Conservation (phyloP, 1,140 invertebrate genomes). For the Spodoptera litura region DNA sequence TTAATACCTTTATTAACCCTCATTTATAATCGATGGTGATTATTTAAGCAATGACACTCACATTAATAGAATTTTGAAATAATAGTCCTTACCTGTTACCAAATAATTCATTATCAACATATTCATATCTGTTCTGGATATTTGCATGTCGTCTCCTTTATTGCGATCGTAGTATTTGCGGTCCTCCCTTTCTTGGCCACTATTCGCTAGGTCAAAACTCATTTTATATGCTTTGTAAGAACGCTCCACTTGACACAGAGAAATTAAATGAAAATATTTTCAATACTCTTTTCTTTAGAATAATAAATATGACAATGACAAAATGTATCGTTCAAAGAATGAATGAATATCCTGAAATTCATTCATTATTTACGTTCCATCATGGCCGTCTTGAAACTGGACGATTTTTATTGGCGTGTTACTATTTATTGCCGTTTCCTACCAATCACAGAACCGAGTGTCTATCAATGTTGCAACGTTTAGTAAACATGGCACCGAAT, state of each 20-base stretch:
- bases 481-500: too few species aligned
- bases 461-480: too few species aligned
- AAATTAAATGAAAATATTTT: conserved; percentile 52
- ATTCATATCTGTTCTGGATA: conserved; percentile 97
- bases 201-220: conserved; percentile 75
- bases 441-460: too few species aligned
- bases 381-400: too few species aligned
- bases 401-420: too few species aligned
- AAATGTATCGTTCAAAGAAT: conserved; percentile 34
- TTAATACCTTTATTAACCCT: background rate
- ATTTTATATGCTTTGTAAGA: conserved; percentile 57
- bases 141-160: conserved; percentile 91
- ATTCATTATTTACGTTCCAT: too few species aligned
- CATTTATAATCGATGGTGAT: background rate
- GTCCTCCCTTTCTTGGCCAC: conserved; percentile 74
- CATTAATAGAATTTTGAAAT: too few species aligned
- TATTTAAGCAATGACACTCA: background rate
- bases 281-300: conserved; percentile 27
- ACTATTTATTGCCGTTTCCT: too few species aligned
- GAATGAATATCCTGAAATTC: background rate
- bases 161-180: conserved; percentile 78
- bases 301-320: conserved; percentile 45
- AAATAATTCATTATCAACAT: conserved; percentile 99
- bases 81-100: conserved; percentile 92
- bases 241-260: background rate